phyloP scores from a whole-genome alignment of 37 sponge, comb jelly and placozoan genomes.

The Hormiphora californensis region DNA sequence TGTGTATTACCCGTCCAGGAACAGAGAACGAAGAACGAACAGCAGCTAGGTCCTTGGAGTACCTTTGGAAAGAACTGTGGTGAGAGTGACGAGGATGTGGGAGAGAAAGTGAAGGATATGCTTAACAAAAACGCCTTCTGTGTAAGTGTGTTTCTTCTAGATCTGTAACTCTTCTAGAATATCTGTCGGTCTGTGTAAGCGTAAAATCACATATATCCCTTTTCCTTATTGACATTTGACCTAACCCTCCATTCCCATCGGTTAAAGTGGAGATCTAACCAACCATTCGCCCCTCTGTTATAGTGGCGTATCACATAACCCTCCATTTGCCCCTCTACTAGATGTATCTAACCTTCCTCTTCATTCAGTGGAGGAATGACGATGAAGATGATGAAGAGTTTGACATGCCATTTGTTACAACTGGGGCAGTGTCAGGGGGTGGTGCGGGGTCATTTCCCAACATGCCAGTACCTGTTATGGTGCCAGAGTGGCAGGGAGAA shows the following conservation, averaged over 20 bases:
- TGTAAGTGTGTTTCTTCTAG: neutral
- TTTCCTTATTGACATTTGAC: too few species aligned
- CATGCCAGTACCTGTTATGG: slow-evolving; percentile 46
- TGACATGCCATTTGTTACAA: too few species aligned
- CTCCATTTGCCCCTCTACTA: too few species aligned
- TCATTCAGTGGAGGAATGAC: slow-evolving; percentile 24
- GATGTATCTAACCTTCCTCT: neutral
- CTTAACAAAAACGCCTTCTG: neutral
- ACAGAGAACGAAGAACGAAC: slow-evolving; percentile 15
- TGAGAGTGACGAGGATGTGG: slow-evolving; percentile 38
- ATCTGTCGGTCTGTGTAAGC: too few species aligned
- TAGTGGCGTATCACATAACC: too few species aligned
- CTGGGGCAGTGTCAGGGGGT: slow-evolving; percentile 63
- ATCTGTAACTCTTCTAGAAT: neutral
- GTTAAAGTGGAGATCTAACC: too few species aligned
- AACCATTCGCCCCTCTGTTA: too few species aligned
- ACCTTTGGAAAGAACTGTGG: neutral
- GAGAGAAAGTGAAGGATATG: slow-evolving; percentile 4
- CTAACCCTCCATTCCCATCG: too few species aligned
- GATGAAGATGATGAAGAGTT: slow-evolving; percentile 41
- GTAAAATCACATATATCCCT: too few species aligned
- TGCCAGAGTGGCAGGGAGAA: slow-evolving; percentile 25
- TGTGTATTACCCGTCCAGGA: neutral
- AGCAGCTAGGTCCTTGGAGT: neutral
- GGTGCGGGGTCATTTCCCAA: too few species aligned